phyloP scores from a whole-genome alignment of 2,888 invertebrate genomes.

The Sisyra nigra region DNA sequence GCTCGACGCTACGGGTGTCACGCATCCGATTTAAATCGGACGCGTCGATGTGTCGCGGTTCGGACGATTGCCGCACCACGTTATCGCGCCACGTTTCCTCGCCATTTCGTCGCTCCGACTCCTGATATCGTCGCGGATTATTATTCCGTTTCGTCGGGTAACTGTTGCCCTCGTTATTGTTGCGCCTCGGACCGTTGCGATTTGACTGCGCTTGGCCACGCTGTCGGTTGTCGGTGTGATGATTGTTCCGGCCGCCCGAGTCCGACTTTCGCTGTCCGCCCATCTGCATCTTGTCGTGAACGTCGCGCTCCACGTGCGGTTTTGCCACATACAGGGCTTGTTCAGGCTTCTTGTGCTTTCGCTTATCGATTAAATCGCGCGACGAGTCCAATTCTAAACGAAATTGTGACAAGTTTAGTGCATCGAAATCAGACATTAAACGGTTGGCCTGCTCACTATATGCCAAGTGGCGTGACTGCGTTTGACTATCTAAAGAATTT shows the following conservation, averaged over 20 bases:
- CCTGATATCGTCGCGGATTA: constrained; percentile 12
- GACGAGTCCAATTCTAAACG: constrained; percentile 4
- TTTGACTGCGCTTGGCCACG: too few species aligned
- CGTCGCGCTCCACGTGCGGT: constrained; percentile 19
- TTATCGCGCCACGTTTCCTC: constrained; percentile 14
- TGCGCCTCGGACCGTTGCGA: constrained; percentile 9
- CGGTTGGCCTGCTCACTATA: constrained; percentile 20
- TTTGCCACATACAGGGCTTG: constrained; percentile 35
- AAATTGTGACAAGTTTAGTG: constrained; percentile 16
- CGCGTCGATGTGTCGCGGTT: constrained; percentile 42
- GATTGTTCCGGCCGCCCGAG: not conserved
- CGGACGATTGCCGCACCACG: constrained; percentile 42
- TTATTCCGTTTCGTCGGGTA: constrained; percentile 13
- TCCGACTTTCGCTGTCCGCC: constrained; percentile 3
- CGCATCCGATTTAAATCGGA: constrained; percentile 36
- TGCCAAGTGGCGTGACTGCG: constrained; percentile 19
- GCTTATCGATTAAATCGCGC: constrained; percentile 15
- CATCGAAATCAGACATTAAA: constrained; percentile 19
- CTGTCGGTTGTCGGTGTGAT: constrained; percentile 6
- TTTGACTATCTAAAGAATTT: constrained; percentile 13
- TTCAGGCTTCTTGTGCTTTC: constrained; percentile 35
- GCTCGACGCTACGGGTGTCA: constrained; percentile 56
- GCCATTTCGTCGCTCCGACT: constrained; percentile 8
- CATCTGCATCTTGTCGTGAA: constrained; percentile 6
- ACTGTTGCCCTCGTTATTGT: constrained; percentile 13